phyloP scores from a whole-genome alignment of 2,888 invertebrate genomes.

The Isotomurus palustris region DNA sequence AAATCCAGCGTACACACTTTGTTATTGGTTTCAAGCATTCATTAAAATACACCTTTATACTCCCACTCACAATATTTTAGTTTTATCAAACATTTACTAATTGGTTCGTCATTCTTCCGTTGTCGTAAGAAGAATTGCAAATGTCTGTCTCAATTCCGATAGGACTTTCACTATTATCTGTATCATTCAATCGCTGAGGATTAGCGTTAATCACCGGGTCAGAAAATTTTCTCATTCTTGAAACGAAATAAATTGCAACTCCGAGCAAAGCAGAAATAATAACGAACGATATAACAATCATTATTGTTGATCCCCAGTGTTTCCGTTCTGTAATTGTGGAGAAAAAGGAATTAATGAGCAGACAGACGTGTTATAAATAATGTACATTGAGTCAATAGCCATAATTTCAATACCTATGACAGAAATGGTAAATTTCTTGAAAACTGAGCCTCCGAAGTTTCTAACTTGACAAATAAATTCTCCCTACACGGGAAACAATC shows the following conservation, averaged over 20 bases:
- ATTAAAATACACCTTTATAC: too few species aligned
- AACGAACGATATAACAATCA: slow-evolving; percentile 6
- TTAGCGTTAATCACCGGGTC: slow-evolving; percentile 22
- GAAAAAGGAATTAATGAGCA: not conserved
- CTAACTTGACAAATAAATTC: slow-evolving; percentile 30
- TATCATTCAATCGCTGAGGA: slow-evolving; percentile 22
- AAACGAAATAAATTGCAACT: slow-evolving; percentile 11
- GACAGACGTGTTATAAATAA: too few species aligned
- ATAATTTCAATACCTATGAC: slow-evolving; percentile 21
- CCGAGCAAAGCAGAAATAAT: slow-evolving; percentile 12
- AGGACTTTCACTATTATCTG: slow-evolving; percentile 2
- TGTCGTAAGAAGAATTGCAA: slow-evolving; percentile 13
- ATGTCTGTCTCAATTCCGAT: not conserved
- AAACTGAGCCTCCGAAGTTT: slow-evolving; percentile 18
- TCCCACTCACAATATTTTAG: too few species aligned
- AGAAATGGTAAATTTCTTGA: slow-evolving; percentile 19
- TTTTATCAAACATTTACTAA: too few species aligned
- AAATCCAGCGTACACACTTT: too few species aligned
- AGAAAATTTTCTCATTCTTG: slow-evolving; percentile 12
- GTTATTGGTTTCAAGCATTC: too few species aligned
- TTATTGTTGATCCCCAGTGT: slow-evolving; percentile 11
- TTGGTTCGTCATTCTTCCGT: slow-evolving; percentile 28
- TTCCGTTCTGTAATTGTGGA: slow-evolving; percentile 15
- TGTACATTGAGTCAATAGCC: too few species aligned
- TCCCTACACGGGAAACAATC: too few species aligned